Evolutionary conservation across 2,113 vertebrate genomes (phyloP).

Genomic region (Aphelocoma coerulescens): DNA sequence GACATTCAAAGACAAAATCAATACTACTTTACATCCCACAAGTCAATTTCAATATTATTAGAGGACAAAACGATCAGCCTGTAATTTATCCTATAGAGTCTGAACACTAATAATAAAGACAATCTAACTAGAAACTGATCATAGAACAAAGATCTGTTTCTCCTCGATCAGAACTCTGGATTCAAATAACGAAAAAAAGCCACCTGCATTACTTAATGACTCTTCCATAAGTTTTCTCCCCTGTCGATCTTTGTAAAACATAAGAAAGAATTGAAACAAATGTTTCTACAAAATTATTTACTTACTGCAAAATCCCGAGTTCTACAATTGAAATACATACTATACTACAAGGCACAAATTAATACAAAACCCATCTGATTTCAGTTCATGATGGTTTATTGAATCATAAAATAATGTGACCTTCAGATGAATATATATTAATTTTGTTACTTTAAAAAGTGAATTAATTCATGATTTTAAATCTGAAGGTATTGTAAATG

Average conservation of each 20-base stretch:
- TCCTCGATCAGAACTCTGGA: not conserved
- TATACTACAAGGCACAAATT: not conserved
- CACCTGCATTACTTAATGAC: not conserved
- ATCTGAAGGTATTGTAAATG: constrained; percentile 6
- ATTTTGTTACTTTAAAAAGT: not conserved
- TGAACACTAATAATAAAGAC: not conserved
- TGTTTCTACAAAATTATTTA: not conserved
- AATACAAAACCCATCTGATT: not conserved
- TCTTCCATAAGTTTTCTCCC: not conserved
- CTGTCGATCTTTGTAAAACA: not conserved
- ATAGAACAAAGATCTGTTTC: not conserved
- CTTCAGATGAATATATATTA: not conserved
- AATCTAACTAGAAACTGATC: not conserved
- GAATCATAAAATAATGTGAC: constrained; percentile 33
- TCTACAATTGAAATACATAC: not conserved
- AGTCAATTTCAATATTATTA: not conserved
- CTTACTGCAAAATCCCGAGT: not conserved
- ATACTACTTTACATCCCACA: not conserved
- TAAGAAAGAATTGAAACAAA: not conserved
- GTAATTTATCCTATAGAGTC: not conserved
- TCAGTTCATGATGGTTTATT: not conserved
- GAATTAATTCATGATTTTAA: constrained; percentile 37
- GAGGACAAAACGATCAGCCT: not conserved
- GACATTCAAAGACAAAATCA: not conserved
- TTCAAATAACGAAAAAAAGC: not conserved